These are phyloP conservation scores for Altica lythri DNA, from an alignment of 2,888 invertebrate species.

Conservation along the genomic window DNA sequence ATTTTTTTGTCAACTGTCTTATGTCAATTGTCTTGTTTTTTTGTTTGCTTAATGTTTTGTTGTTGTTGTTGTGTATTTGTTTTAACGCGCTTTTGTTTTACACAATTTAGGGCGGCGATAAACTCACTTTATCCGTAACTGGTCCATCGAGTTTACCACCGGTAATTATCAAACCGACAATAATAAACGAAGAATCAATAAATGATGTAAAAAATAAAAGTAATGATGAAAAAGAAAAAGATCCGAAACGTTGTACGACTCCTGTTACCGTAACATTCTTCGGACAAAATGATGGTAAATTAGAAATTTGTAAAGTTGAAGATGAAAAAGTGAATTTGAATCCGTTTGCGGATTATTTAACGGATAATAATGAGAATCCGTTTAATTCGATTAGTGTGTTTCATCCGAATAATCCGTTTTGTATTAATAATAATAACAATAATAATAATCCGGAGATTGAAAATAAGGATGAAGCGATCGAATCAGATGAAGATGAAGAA, in stretches of 20 bases:
- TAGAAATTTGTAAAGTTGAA: conserved; percentile 43
- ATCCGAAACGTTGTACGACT: conserved; percentile 54
- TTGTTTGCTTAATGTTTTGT: conserved; percentile 6
- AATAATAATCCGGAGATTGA: conserved; percentile 35
- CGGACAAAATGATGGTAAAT: conserved; percentile 52
- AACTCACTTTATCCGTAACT: conserved; percentile 68
- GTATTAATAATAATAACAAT: too few relatives aligned
- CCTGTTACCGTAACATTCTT: conserved; percentile 69
- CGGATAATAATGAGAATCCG: conserved; percentile 55
- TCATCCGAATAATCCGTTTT: conserved; percentile 51
- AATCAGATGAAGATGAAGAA: conserved; percentile 29
- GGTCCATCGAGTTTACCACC: conserved; percentile 54
- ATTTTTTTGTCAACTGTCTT: too few relatives aligned
- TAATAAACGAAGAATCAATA: conserved; percentile 52
- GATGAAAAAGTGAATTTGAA: conserved; percentile 45
- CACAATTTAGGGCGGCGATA: conserved; percentile 67
- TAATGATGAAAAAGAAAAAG: conserved; percentile 42
- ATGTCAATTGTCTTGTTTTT: too few relatives aligned
- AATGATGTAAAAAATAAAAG: conserved; percentile 35
- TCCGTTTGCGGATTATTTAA: conserved; percentile 49
- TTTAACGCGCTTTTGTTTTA: conserved; percentile 18
- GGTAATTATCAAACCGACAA: conserved; percentile 40
- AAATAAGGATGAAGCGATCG: conserved; percentile 32
- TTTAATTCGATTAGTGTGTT: conserved; percentile 49
- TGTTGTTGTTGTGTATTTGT: conserved; percentile 2